Evolutionary conservation across 1,140 invertebrate species (phyloP), one percentile per base, ranked within the genome.

Genomic region (Galleria mellonella): DNA sequence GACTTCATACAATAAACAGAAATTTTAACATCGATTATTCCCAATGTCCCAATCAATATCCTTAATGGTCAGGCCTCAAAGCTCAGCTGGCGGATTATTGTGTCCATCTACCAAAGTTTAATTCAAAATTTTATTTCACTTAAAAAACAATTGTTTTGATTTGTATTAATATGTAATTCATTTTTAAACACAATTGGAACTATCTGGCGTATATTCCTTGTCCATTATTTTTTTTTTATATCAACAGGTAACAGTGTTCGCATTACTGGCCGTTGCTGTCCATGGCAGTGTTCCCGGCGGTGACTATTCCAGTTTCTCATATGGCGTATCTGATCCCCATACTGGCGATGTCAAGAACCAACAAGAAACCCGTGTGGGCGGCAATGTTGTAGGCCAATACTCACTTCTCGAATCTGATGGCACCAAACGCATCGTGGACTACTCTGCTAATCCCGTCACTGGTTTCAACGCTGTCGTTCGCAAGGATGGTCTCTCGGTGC

Each of bases 311-410:
- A 62, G 62, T 51, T 78, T 78, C 55, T 62, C 78, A 4, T 87
- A 87, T 44, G 66, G 68, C 36, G 86, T 88, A 0, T 56, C 71
- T 5, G 87, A 88, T 53, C 74, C 83, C 3, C 72, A 75, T 68
- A 89, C 77, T 53, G 85, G 89, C 9, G 87, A 88, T 55, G 71
- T 79, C 17, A 88, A 88, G 66, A 71, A 68, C 44, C 83, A 87
- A 47, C 57, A 83, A 35, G 87, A 88, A 62, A 77, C 59, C 39
- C 68, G 87, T 11, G 73, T 86, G 33, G 89, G 89, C 1, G 86
- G 89, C 58, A 57, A 86, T 14, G 89, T 90, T 10, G 72, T 82
- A 39, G 89, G 89, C n/a, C 71, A 76, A 29, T 86, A 86, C 49
- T 77, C 81, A 0, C 65, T 86, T 0, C 52, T 85, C 35, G 86